Evolutionary conservation across 2,888 invertebrate species (phyloP).

Genomic region (Hecatera dysodea): DNA sequence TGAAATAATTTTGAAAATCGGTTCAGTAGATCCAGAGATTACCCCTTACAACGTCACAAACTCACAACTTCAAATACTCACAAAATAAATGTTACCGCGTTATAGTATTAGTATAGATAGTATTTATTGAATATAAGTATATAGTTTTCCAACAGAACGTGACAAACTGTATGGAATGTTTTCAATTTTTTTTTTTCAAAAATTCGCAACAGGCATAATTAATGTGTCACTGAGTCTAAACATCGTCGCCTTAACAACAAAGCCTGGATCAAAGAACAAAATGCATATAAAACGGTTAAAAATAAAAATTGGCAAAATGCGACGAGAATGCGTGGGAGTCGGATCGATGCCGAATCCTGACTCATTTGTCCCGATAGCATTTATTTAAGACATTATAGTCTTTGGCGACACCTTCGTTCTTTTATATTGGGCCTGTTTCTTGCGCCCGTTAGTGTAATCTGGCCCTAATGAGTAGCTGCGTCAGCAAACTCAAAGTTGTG

Average conservation of each 20-base stretch:
- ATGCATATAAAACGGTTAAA: slow-evolving; percentile 63
- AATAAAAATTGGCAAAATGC: slow-evolving; percentile 65
- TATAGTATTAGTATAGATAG: no score
- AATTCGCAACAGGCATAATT: no score
- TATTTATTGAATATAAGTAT: no score
- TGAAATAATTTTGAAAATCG: no score
- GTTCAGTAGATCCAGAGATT: no score
- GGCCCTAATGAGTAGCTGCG: neutral
- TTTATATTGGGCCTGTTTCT: neutral
- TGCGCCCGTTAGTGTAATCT: neutral
- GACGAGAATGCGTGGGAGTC: slow-evolving; percentile 66
- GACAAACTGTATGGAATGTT: no score
- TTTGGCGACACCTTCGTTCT: neutral
- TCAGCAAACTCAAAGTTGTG: neutral
- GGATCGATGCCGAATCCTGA: slow-evolving; percentile 50
- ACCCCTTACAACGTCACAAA: no score
- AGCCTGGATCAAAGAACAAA: slow-evolving; percentile 62
- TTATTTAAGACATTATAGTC: slow-evolving; percentile 28
- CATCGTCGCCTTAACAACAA: slow-evolving; percentile 59
- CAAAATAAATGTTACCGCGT: no score
- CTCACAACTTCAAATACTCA: no score
- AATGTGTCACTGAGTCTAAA: neutral
- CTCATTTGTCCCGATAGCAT: slow-evolving; percentile 39
- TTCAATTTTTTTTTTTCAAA: no score
- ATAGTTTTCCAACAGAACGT: no score